Evolutionary conservation across 2,888 invertebrate genomes (phyloP).

Genomic region (Proisotoma minuta): DNA sequence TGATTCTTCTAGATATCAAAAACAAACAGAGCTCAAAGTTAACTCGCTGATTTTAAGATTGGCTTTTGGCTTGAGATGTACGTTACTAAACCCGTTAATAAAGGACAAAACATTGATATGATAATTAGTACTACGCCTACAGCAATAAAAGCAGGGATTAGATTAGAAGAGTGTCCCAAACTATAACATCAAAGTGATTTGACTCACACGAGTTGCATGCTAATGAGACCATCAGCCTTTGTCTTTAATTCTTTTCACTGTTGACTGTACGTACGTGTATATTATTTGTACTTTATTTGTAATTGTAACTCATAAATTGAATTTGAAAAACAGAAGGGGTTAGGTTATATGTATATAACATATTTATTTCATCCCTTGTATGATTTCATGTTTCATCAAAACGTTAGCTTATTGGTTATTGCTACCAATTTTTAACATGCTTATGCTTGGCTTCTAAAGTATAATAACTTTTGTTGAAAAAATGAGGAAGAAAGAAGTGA

Average conservation of each 20-base stretch:
- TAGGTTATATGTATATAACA: no score
- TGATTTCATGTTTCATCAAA: no score
- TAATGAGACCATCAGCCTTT: slow-evolving; percentile 42
- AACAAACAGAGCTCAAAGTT: not conserved
- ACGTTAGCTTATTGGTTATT: no score
- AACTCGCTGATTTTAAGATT: not conserved
- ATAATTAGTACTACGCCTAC: slow-evolving; percentile 45
- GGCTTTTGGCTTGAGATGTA: not conserved
- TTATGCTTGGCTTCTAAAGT: no score
- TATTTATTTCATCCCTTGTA: no score
- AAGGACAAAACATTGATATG: slow-evolving; percentile 36
- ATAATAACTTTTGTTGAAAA: no score
- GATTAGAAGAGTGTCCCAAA: slow-evolving; percentile 5
- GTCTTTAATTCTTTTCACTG: no score
- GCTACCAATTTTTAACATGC: no score
- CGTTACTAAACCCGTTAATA: not conserved
- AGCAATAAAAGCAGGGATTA: slow-evolving; percentile 21
- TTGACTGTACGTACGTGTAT: no score
- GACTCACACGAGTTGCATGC: slow-evolving; percentile 41
- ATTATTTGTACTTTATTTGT: no score
- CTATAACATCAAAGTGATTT: slow-evolving; percentile 43
- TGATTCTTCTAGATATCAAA: not conserved
- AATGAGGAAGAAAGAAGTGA: not conserved
- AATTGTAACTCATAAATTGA: no score
- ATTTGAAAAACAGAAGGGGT: no score